Evolutionary conservation across 2,113 vertebrate genomes (phyloP), one percentile per base, ranked within the genome.

Genomic region (Neogale vison): DNA sequence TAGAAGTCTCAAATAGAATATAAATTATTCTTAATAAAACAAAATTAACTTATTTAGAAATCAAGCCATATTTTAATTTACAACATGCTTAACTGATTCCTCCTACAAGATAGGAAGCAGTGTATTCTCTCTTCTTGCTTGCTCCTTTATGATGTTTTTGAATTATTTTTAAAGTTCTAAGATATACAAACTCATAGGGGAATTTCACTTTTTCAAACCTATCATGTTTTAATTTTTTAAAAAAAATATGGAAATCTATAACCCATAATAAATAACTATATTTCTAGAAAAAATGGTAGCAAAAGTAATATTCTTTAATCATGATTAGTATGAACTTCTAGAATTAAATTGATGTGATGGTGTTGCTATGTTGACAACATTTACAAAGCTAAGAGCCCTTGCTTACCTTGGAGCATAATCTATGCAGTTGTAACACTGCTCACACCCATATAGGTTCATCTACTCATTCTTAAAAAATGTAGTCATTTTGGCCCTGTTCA

Each of bases 211-310:
- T 13, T 82, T 55, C 42, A 87, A 77, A 17, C 13, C 4, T 71
- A 77, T 96, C 3, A 94, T 6, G 8, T 57, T 89, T 93, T 93
- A 69, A 65, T 34, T 61, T 95, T 34, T 65, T 13, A 1, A 3
- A 6, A 52, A 50, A 50, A 52, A 52, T 98, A 94, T 93, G 52
- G 1, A 13, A 88, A 7, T 88, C 10, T 94, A 87, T 95, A 98
- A 92, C 13, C 36, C 59, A 65, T 9, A 90, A 11, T 85, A 85
- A 93, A 23, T 82, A 77, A 76, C 0, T 74, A 1, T 20, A 21
- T 87, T 97, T 91, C 86, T 96, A 24, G 34, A 31, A 61, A 95
- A 88, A 0, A 36, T 4, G 29, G 8, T 52, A 52, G 47, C 7
- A 31, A 90, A 76, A 10, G 29, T 24, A 65, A 45, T 29, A 80